Conservation (phyloP, 2,888 invertebrate species). For the Limnephilus auricula region DNA sequence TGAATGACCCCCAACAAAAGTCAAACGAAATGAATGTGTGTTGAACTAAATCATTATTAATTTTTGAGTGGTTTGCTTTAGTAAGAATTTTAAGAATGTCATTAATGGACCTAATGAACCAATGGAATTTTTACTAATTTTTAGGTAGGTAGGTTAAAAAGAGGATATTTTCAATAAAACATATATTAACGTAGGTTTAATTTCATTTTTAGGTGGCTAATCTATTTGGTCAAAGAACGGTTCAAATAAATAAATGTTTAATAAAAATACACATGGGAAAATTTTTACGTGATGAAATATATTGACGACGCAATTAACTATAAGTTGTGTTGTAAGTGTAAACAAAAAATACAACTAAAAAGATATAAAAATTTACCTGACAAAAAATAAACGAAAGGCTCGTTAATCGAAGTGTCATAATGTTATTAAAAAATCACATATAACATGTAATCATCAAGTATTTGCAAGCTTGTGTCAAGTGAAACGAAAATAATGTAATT, state of each 20-base stretch:
- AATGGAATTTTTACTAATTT: neutral
- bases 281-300: neutral
- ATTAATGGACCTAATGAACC: neutral
- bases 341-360: neutral
- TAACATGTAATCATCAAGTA: neutral
- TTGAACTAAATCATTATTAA: neutral
- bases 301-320: neutral
- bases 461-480: neutral
- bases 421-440: neutral
- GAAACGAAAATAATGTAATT: neutral
- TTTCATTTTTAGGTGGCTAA: neutral
- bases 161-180: neutral
- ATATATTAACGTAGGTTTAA: neutral
- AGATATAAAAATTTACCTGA: neutral
- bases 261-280: neutral
- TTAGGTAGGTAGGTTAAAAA: neutral
- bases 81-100: neutral
- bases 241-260: neutral
- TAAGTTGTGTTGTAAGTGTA: neutral
- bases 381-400: neutral
- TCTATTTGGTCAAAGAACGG: neutral
- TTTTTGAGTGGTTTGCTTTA: neutral
- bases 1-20: neutral
- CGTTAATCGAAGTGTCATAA: neutral
- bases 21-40: neutral